phyloP scores from a whole-genome alignment of 2,888 invertebrate genomes.

The Heliconius sara region DNA sequence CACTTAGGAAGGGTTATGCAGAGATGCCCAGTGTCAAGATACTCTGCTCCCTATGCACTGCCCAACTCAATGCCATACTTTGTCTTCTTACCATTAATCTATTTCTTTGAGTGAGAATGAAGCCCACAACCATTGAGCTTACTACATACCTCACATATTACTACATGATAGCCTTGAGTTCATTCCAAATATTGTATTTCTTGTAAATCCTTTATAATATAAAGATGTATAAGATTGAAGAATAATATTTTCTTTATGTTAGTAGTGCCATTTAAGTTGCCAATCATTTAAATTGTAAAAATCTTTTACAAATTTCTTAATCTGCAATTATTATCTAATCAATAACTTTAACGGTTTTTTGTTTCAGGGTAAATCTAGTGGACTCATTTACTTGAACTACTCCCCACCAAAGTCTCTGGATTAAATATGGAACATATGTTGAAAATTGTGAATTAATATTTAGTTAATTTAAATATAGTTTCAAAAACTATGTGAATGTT shows the following conservation, averaged over 20 bases:
- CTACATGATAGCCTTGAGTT: no score
- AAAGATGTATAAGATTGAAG: background rate
- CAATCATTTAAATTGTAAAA: background rate
- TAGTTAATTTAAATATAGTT: slow-evolving; percentile 53
- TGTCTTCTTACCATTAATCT: no score
- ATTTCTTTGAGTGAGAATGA: background rate
- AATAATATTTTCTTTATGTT: background rate
- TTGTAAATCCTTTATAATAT: background rate
- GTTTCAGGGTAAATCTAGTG: slow-evolving; percentile 85
- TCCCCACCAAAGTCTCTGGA: slow-evolving; percentile 85
- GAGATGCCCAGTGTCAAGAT: background rate
- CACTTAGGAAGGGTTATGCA: no score
- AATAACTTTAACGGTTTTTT: slow-evolving; percentile 30
- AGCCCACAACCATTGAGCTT: background rate
- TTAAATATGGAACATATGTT: slow-evolving; percentile 57
- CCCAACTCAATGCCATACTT: no score
- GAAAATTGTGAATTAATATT: slow-evolving; percentile 49
- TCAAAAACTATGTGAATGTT: slow-evolving; percentile 42
- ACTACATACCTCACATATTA: background rate
- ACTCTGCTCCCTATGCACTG: background rate
- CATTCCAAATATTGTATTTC: slow-evolving; percentile 48
- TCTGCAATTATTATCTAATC: background rate
- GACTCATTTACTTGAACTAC: slow-evolving; percentile 86
- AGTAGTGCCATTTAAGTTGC: background rate
- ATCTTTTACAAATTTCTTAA: background rate